Evolutionary conservation across 2,113 vertebrate species (phyloP).

Genomic region (Bujurquina vittata): DNA sequence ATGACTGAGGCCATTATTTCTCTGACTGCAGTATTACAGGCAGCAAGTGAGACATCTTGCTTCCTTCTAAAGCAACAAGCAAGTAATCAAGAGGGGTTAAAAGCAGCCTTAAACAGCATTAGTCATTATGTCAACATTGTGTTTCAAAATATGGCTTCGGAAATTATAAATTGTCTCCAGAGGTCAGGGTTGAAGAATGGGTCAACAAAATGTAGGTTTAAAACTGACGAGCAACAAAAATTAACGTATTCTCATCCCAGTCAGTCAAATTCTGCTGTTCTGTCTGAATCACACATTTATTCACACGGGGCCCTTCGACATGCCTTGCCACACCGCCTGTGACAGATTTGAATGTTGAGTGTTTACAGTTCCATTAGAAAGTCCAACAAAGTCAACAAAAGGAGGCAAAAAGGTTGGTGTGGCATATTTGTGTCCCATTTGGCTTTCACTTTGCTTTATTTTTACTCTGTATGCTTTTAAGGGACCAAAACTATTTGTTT

Average conservation of each 20-base stretch:
- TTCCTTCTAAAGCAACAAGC: not conserved
- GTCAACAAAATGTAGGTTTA: not conserved
- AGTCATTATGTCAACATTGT: not conserved
- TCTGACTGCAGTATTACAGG: not conserved
- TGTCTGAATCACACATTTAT: not conserved
- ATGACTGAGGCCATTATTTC: not conserved
- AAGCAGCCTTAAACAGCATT: not conserved
- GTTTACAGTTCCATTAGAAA: not conserved
- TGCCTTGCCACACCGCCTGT: not conserved
- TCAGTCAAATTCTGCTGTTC: not conserved
- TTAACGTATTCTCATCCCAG: not conserved
- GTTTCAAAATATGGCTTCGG: not conserved
- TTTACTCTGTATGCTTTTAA: not conserved
- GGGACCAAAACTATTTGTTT: not conserved
- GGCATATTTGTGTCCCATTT: not conserved
- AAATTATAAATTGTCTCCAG: not conserved
- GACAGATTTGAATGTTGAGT: not conserved
- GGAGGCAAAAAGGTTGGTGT: not conserved
- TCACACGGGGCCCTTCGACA: not conserved
- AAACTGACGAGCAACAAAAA: not conserved
- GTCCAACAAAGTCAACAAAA: not conserved
- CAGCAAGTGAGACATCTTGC: not conserved
- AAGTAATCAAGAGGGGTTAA: not conserved
- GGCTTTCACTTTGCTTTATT: conserved; percentile 1
- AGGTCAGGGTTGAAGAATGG: not conserved